These are phyloP conservation scores for Heliothis peltigera DNA, from an alignment of 2,888 invertebrate species.

Conservation along the genomic window DNA sequence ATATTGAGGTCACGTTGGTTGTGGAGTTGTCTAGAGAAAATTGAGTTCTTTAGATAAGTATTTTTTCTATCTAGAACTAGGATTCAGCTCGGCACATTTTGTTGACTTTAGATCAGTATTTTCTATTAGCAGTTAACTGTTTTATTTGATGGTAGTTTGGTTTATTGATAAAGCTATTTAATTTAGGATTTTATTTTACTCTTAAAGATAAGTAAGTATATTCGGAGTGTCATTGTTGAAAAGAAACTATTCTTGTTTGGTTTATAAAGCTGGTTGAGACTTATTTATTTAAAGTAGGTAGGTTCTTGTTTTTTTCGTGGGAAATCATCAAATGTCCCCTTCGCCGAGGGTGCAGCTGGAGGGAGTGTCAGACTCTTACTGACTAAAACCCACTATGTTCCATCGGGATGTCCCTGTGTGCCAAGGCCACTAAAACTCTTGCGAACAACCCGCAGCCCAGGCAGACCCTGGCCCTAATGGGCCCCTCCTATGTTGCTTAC, in stretches of 20 bases:
- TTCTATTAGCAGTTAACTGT: constrained; percentile 8
- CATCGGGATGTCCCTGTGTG: too few relatives aligned
- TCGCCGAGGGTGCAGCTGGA: too few relatives aligned
- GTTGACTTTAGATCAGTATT: constrained; percentile 12
- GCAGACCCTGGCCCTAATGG: too few relatives aligned
- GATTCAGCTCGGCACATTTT: background rate
- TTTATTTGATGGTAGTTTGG: constrained; percentile 13
- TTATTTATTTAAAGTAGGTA: too few relatives aligned
- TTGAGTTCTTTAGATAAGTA: background rate
- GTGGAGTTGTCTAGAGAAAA: constrained; percentile 21
- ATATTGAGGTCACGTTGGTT: constrained; percentile 10
- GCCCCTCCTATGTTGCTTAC: too few relatives aligned
- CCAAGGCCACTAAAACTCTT: too few relatives aligned
- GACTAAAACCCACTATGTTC: too few relatives aligned
- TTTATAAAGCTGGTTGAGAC: too few relatives aligned
- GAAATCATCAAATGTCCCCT: too few relatives aligned
- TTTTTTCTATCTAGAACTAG: constrained; percentile 6
- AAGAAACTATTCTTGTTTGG: too few relatives aligned
- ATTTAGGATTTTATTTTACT: background rate
- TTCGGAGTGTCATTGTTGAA: background rate
- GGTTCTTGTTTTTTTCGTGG: background rate
- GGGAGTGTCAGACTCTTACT: too few relatives aligned
- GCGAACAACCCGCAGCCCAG: too few relatives aligned
- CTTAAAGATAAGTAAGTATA: background rate
- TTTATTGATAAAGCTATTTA: background rate